A percentile compares a stretch with the other conserved stretches of the same genome.
Conservation (phyloP, 2,888 invertebrate genomes). For the Spisula subtruncata region DNA sequence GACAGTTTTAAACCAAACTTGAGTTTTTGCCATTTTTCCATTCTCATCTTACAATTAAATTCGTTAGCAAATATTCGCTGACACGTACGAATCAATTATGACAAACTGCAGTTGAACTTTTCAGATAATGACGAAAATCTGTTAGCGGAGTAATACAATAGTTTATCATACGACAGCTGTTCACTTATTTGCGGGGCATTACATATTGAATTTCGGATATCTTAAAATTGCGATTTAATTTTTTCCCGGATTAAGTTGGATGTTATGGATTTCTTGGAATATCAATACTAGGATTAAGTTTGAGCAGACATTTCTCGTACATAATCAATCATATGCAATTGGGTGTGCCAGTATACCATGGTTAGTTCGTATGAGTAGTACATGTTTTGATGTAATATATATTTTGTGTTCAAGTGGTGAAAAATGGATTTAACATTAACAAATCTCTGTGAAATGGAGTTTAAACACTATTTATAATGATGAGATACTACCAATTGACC, state of each 20-base stretch:
- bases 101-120: conserved; percentile 11
- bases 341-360: no score
- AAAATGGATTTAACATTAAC: no score
- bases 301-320: no score
- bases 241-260: background rate
- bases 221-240: background rate
- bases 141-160: conserved; percentile 9
- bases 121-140: background rate
- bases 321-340: no score
- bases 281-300: no score
- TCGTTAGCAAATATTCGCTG: background rate
- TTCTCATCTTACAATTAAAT: background rate
- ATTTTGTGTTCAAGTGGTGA: no score
- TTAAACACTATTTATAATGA: no score
- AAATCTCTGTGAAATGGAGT: no score
- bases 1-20: conserved; percentile 3
- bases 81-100: conserved; percentile 12
- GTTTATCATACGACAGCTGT: conserved; percentile 11
- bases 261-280: background rate
- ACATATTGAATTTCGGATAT: background rate
- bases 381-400: no score
- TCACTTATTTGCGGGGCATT: background rate
- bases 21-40: conserved; percentile 8
- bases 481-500: no score
- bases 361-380: no score